These are phyloP conservation scores for Carassius gibelio DNA, from an alignment of 2,113 vertebrate genomes.

Conservation along the genomic window DNA sequence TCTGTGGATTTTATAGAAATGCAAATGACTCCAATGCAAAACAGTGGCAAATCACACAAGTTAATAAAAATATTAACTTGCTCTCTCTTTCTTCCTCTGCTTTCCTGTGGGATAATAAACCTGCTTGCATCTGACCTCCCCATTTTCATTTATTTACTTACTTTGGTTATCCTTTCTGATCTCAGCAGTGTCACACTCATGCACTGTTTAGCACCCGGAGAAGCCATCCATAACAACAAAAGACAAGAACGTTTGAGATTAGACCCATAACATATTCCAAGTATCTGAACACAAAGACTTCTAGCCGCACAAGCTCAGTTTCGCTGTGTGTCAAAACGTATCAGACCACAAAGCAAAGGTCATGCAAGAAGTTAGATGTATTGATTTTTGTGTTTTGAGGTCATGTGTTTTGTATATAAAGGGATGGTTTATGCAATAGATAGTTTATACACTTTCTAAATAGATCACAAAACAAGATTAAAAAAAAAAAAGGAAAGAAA, in stretches of 20 bases:
- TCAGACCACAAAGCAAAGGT: not conserved
- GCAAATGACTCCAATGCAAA: slow-evolving; percentile 6
- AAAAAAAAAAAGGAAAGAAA: not conserved
- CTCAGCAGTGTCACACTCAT: not conserved
- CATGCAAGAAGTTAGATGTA: no score
- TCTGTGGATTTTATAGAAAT: slow-evolving; percentile 14
- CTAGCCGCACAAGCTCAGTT: not conserved
- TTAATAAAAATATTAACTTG: slow-evolving; percentile 19
- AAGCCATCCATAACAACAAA: slow-evolving; percentile 3
- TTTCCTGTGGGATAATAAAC: slow-evolving; percentile 11
- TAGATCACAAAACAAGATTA: no score
- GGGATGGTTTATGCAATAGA: not conserved
- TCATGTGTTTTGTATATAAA: no score
- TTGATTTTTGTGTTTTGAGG: no score
- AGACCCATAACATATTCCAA: not conserved
- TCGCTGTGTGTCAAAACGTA: not conserved
- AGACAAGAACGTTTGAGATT: not conserved
- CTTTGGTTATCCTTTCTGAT: slow-evolving; percentile 18
- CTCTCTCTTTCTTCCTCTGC: slow-evolving; percentile 11
- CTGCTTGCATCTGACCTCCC: slow-evolving; percentile 29
- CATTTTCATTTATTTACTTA: not conserved
- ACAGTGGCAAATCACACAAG: not conserved
- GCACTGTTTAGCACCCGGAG: not conserved
- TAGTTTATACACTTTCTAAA: no score
- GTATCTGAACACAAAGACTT: not conserved